These are phyloP conservation scores for Catostomus latipinnis DNA, from an alignment of 2,797 vertebrate genomes.

Conservation along the genomic window DNA sequence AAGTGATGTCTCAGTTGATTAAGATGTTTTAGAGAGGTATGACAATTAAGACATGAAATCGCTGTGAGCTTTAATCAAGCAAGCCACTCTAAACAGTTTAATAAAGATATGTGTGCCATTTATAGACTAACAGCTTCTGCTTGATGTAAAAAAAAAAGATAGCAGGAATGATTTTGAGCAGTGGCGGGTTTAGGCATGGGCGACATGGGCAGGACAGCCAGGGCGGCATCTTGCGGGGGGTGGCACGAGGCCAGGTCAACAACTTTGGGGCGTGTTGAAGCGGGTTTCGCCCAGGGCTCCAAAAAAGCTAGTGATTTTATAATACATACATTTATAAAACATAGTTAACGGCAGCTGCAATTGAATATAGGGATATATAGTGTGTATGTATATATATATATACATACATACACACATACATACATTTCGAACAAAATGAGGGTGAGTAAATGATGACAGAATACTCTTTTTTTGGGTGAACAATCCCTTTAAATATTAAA, in stretches of 20 bases:
- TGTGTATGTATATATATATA: no score
- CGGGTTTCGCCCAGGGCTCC: no score
- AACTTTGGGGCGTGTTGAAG: no score
- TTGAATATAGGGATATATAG: neutral
- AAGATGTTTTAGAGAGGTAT: constrained; percentile 13
- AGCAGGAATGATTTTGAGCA: neutral
- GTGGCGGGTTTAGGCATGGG: no score
- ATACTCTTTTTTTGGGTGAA: neutral
- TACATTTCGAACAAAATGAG: no score
- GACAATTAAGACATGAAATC: constrained; percentile 42
- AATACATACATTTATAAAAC: neutral
- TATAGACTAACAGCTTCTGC: constrained; percentile 29
- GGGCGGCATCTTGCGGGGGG: no score
- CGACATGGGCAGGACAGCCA: no score
- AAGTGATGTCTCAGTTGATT: constrained; percentile 8
- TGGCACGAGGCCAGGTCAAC: no score
- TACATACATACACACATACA: no score
- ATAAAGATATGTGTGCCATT: constrained; percentile 18
- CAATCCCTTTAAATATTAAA: neutral
- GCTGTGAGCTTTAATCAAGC: constrained; percentile 42
- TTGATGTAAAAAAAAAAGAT: neutral
- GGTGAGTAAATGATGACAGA: no score
- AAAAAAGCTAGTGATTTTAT: no score
- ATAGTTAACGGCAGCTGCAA: neutral
- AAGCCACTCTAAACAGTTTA: constrained; percentile 18